phyloP scores from a whole-genome alignment of 2,888 invertebrate genomes.

The Phytoseiulus persimilis region DNA sequence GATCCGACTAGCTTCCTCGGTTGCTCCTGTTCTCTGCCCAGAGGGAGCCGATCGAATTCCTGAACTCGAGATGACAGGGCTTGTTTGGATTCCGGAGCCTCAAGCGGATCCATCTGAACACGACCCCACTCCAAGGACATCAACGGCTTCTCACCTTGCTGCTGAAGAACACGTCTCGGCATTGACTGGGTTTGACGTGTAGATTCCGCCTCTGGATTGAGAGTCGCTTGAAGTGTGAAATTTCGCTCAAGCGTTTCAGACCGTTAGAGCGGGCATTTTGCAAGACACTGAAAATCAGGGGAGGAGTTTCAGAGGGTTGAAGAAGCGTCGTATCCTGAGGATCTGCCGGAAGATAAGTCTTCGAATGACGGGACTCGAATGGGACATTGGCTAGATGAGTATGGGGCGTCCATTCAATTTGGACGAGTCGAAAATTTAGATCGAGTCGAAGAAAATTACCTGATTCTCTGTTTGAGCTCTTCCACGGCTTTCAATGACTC shows the following conservation, averaged over 20 bases:
- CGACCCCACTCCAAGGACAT: too few relatives aligned
- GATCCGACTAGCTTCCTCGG: too few relatives aligned
- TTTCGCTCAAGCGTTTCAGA: not conserved
- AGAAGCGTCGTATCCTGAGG: too few relatives aligned
- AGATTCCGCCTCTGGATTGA: not conserved
- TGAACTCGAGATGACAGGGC: too few relatives aligned
- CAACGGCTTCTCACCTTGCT: not conserved
- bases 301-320: not conserved
- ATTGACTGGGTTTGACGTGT: not conserved
- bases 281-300: not conserved
- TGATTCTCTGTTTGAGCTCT: constrained; percentile 6
- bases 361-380: too few relatives aligned
- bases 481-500: not conserved
- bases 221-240: constrained; percentile 9
- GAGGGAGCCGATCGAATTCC: too few relatives aligned
- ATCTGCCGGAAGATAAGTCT: too few relatives aligned
- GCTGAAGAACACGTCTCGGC: not conserved
- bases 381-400: too few relatives aligned
- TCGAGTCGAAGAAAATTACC: not conserved
- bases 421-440: not conserved
- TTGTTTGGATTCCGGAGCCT: too few relatives aligned
- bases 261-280: constrained; percentile 15
- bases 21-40: too few relatives aligned
- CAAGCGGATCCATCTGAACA: too few relatives aligned
- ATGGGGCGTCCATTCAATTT: too few relatives aligned